Percentiles rank a stretch among this genome's conserved stretches.
Conservation (phyloP, 2,888 invertebrate genomes). For the Blera fallax region DNA sequence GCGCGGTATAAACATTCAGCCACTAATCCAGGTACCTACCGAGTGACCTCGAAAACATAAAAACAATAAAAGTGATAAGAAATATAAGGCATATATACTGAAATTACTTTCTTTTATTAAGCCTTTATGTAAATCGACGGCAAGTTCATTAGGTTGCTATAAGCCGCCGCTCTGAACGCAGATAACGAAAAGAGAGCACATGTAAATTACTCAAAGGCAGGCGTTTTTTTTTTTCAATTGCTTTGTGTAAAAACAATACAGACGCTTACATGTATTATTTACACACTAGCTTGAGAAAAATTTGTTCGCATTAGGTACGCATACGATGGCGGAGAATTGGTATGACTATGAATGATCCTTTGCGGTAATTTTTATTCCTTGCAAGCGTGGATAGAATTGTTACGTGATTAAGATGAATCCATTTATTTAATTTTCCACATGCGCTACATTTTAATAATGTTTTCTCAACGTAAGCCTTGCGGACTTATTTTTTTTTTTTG, state of each 20-base stretch:
- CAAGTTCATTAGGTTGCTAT: conserved; percentile 9
- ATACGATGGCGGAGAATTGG: neutral
- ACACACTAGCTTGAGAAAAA: neutral
- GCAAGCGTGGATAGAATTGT: neutral
- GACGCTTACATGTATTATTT: neutral
- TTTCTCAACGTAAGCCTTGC: neutral
- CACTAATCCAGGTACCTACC: neutral
- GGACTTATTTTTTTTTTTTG: neutral
- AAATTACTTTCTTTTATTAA: conserved; percentile 18
- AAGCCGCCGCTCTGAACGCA: neutral
- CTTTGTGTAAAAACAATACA: neutral
- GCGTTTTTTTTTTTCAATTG: conserved; percentile 6
- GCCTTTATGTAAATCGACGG: conserved; percentile 13
- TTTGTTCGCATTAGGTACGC: neutral
- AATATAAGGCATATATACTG: neutral
- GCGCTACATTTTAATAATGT: neutral
- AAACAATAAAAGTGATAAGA: conserved; percentile 25
- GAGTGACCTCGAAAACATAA: conserved; percentile 7
- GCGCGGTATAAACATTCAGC: neutral
- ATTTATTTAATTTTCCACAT: conserved; percentile 7
- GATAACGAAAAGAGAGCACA: neutral
- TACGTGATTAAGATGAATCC: neutral
- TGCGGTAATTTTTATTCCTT: neutral
- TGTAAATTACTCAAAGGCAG: neutral
- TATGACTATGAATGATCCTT: neutral